Evolutionary conservation across 2,113 vertebrate genomes (phyloP).

Genomic region (Rhabdomys dilectus): DNA sequence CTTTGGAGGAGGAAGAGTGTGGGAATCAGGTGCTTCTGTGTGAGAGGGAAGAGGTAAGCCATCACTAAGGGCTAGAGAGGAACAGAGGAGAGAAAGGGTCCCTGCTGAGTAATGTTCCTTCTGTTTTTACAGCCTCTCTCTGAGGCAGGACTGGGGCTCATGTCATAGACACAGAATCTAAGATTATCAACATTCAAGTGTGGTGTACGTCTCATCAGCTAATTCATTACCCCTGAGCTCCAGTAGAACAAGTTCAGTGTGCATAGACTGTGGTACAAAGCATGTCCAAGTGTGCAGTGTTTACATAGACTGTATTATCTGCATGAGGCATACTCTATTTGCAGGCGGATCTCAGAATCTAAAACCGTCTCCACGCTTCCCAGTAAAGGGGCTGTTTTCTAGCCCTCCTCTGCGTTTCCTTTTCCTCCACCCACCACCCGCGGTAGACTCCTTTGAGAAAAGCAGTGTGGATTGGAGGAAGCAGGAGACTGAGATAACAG

Average conservation of each 20-base stretch:
- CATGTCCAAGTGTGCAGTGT: neutral
- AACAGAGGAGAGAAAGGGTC: neutral
- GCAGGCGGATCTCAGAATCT: neutral
- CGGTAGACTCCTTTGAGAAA: neutral
- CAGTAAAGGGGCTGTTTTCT: neutral
- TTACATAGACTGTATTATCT: neutral
- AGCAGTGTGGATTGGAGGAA: neutral
- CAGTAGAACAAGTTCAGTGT: neutral
- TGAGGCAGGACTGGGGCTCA: neutral
- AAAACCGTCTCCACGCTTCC: constrained; percentile 18
- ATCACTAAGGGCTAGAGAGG: neutral
- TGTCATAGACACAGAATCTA: neutral
- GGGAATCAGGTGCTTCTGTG: neutral
- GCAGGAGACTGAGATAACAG: neutral
- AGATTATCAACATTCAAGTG: neutral
- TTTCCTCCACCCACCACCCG: constrained; percentile 8
- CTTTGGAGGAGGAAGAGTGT: neutral
- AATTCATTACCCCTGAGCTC: neutral
- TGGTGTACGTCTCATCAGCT: neutral
- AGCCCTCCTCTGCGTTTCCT: neutral
- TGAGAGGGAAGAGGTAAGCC: neutral
- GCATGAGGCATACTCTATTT: constrained; percentile 39
- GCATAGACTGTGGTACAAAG: neutral
- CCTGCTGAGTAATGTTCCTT: neutral
- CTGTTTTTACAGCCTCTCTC: neutral